Base-by-base conservation (phyloP, 1,140 invertebrate genomes). In the Drosophila auraria region DNA sequence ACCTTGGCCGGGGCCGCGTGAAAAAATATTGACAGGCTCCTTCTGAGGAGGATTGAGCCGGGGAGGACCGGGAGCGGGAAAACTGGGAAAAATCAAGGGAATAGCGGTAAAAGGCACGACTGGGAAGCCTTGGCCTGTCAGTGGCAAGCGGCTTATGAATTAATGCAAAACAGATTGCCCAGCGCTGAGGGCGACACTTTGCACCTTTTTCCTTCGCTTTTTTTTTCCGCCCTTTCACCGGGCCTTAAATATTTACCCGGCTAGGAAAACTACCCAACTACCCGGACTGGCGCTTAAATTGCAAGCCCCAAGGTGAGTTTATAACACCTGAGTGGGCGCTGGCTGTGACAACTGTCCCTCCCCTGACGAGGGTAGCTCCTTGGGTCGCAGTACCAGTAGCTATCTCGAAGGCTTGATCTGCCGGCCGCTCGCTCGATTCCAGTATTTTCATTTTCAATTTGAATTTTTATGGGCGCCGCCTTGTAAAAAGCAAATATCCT, bases 401-500 rank as follows among this genome's bases (percentile, higher is more conserved):
- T 86, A 89, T 89, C 84, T 68, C 30, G 38, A 56, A 58, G 49
- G 42, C 63, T 53, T 66, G 72, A 87, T 87, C 83, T 74, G 74
- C 62, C 27, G 64, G 74, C 60, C 63, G 54, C 62, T 84, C 60
- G 47, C 63, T 84, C 70, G 74, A 90, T 84, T 62, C 47, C 70
- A 36, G 71, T 75, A 73, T 82, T 82, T 82, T 75, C 78, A 83
- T 80, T 87, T 87, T 89, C 86, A 90, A 89, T 89, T 89, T 90
- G 75, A 89, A 89, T 89, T 89, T 90, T 84, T 89, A 82, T 90
- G 78, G 60, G 45, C 36, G 49, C 15, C 50, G 71, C 57, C 78
- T 87, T 87, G 84, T 87, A 87, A 87, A 87, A 89, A 84, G 84
- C 69, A 89, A 87, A 87, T 84, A 87, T 89, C 84, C 84, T 89